Conservation (phyloP, 1,140 invertebrate species). For the Drosophila ironensis region DNA sequence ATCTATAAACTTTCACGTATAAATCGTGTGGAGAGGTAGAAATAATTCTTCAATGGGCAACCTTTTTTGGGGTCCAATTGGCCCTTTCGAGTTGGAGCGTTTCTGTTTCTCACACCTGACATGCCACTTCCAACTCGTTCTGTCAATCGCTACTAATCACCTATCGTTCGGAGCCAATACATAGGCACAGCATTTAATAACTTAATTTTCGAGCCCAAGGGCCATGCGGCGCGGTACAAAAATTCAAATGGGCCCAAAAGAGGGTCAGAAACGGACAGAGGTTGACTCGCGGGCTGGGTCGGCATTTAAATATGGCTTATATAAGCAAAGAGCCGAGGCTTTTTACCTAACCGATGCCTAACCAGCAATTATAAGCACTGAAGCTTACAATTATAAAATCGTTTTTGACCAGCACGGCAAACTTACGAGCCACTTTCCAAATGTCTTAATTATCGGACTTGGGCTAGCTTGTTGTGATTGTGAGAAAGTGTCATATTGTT, state of each 20-base stretch:
- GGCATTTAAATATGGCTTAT: constrained; percentile 69
- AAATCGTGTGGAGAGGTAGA: too few relatives aligned
- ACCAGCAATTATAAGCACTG: constrained; percentile 66
- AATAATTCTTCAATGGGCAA: too few relatives aligned
- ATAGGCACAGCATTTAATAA: constrained; percentile 53
- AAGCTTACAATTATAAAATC: constrained; percentile 74
- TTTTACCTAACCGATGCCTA: constrained; percentile 69
- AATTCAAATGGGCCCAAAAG: constrained; percentile 31
- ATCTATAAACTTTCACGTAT: background rate
- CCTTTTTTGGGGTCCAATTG: too few relatives aligned
- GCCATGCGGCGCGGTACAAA: constrained; percentile 37
- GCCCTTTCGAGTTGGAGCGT: too few relatives aligned
- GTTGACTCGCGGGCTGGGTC: constrained; percentile 3
- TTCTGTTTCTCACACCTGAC: constrained; percentile 23
- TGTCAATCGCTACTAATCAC: constrained; percentile 60
- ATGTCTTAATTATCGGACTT: constrained; percentile 63
- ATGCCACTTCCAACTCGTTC: constrained; percentile 14
- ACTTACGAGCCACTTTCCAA: constrained; percentile 55
- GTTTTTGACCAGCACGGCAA: constrained; percentile 55
- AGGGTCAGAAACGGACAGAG: constrained; percentile 13
- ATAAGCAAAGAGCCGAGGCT: constrained; percentile 45
- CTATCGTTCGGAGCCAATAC: constrained; percentile 11
- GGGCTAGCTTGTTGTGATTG: constrained; percentile 17
- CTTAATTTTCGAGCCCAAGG: constrained; percentile 66
- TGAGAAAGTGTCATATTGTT: constrained; percentile 72